phyloP scores from a whole-genome alignment of 2,888 invertebrate genomes.

The Lithophane socia region DNA sequence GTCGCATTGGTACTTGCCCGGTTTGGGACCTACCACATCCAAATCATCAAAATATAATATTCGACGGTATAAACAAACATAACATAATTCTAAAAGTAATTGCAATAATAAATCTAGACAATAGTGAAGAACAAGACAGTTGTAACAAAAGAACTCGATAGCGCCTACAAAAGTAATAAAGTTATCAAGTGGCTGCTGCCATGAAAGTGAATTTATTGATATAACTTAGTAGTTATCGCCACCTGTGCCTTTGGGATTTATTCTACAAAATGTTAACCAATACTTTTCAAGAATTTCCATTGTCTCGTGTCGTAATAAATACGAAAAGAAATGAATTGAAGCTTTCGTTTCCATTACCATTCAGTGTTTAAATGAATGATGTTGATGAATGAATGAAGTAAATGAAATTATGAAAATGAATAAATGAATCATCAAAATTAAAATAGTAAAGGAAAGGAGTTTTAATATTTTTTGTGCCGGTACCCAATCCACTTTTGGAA shows the following conservation, averaged over 20 bases:
- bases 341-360: neutral
- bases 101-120: slow-evolving; percentile 42
- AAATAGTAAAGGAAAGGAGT: neutral
- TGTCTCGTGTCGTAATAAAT: neutral
- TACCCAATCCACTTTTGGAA: neutral
- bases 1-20: no score
- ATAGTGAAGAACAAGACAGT: slow-evolving; percentile 33
- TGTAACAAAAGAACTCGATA: slow-evolving; percentile 37
- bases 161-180: slow-evolving; percentile 50
- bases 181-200: slow-evolving; percentile 48
- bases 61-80: neutral
- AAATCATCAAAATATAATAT: neutral
- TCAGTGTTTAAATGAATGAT: neutral
- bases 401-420: neutral
- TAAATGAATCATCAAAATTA: neutral
- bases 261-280: slow-evolving; percentile 29
- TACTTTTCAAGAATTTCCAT: slow-evolving; percentile 5
- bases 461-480: no score
- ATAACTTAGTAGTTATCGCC: slow-evolving; percentile 51
- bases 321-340: neutral
- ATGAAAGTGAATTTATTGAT: slow-evolving; percentile 56
- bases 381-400: no score
- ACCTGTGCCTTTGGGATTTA: slow-evolving; percentile 53
- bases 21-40: no score
- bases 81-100: slow-evolving; percentile 13